These are phyloP conservation scores for Onychostoma macrolepis DNA, from an alignment of 2,113 vertebrate genomes.

Conservation along the genomic window DNA sequence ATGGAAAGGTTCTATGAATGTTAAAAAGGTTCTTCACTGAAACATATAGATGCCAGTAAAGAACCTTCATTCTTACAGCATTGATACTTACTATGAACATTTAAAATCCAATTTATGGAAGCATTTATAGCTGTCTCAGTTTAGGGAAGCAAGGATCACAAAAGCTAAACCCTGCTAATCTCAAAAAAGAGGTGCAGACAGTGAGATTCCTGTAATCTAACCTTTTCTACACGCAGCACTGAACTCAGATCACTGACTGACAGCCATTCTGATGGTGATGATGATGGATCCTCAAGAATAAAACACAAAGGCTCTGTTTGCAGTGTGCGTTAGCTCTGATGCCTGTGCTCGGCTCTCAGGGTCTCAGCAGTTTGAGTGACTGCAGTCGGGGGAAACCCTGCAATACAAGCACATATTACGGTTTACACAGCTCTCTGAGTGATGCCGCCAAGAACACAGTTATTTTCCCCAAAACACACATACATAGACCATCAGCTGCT, in stretches of 20 bases:
- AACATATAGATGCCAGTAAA: background rate
- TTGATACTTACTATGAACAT: background rate
- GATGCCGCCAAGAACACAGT: slow-evolving; percentile 56
- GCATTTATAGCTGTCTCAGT: background rate
- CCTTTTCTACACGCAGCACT: slow-evolving; percentile 53
- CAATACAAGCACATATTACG: slow-evolving; percentile 58
- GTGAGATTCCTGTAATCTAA: slow-evolving; percentile 64
- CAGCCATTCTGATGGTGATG: slow-evolving; percentile 21
- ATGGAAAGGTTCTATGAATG: background rate
- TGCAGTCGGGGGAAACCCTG: slow-evolving; percentile 50
- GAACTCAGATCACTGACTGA: slow-evolving; percentile 46
- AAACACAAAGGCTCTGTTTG: slow-evolving; percentile 36
- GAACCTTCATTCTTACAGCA: background rate
- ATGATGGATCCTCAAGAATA: slow-evolving; percentile 40
- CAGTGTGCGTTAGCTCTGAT: slow-evolving; percentile 27
- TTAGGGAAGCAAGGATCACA: slow-evolving; percentile 31
- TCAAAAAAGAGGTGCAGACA: slow-evolving; percentile 49
- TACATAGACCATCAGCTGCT: slow-evolving; percentile 22
- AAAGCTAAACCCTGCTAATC: slow-evolving; percentile 16
- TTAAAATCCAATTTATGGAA: background rate
- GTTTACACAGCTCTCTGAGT: slow-evolving; percentile 54
- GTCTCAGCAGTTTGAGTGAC: slow-evolving; percentile 63
- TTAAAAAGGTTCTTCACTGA: background rate
- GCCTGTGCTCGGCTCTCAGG: slow-evolving; percentile 52
- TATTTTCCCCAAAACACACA: slow-evolving; percentile 59